Evolutionary conservation across 2,797 vertebrate genomes (phyloP).

Genomic region (Danio aesculapii): DNA sequence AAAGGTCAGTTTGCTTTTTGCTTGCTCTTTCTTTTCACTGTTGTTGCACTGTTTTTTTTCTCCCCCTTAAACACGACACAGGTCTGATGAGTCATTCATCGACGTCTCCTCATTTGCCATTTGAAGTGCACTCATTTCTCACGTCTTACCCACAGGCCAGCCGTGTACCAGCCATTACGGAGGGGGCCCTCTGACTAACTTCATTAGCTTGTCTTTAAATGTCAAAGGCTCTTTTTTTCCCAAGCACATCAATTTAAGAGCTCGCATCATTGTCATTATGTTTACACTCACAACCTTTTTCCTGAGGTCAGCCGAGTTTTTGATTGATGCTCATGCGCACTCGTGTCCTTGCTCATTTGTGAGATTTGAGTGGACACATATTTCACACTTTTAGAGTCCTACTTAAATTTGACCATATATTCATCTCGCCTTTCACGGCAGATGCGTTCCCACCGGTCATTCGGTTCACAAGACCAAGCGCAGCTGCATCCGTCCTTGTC

Average conservation of each 20-base stretch:
- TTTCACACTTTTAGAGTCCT: slow-evolving; percentile 15
- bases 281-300: slow-evolving; percentile 39
- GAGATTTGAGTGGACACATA: slow-evolving; percentile 28
- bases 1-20: slow-evolving; percentile 61
- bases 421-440: neutral
- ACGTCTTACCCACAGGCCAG: slow-evolving; percentile 50
- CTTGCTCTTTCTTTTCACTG: slow-evolving; percentile 35
- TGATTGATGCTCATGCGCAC: slow-evolving; percentile 12
- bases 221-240: slow-evolving; percentile 36
- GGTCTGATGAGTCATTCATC: slow-evolving; percentile 50
- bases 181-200: slow-evolving; percentile 50
- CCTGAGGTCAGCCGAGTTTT: slow-evolving; percentile 4
- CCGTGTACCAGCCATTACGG: slow-evolving; percentile 44
- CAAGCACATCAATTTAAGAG: slow-evolving; percentile 25
- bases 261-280: slow-evolving; percentile 37
- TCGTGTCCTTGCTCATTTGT: slow-evolving; percentile 11
- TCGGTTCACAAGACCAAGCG: neutral
- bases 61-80: slow-evolving; percentile 31
- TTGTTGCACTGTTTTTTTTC: neutral
- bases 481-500: neutral
- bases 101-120: slow-evolving; percentile 51
- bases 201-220: slow-evolving; percentile 53
- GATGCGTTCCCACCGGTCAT: neutral
- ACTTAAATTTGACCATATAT: slow-evolving; percentile 14
- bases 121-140: slow-evolving; percentile 56